These are phyloP conservation scores for Phymatocera aterrima DNA, from an alignment of 2,888 invertebrate species.

Conservation along the genomic window DNA sequence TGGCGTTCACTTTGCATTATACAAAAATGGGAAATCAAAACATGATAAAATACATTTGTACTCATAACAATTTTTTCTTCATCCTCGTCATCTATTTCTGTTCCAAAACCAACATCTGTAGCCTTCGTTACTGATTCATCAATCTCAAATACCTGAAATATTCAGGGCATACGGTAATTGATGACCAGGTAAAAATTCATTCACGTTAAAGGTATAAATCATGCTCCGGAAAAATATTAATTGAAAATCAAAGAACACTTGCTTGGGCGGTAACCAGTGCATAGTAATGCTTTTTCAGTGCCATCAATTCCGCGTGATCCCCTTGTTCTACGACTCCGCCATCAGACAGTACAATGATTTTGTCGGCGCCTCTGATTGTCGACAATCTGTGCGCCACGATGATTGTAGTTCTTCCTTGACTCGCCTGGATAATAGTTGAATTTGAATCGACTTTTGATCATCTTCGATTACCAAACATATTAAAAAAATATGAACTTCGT, in stretches of 20 bases:
- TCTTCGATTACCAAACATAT: not conserved
- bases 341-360: conserved; percentile 83
- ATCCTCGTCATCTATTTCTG: conserved; percentile 51
- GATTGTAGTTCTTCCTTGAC: conserved; percentile 85
- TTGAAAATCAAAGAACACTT: not conserved
- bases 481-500: too few relatives aligned
- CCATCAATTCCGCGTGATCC: conserved; percentile 83
- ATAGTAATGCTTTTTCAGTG: conserved; percentile 81
- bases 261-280: conserved; percentile 83
- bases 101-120: not conserved
- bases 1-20: not conserved
- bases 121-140: not conserved
- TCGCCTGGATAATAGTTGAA: conserved; percentile 78
- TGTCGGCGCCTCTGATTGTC: conserved; percentile 84
- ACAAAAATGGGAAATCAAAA: not conserved
- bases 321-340: conserved; percentile 84
- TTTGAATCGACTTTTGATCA: too few relatives aligned
- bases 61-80: conserved; percentile 58
- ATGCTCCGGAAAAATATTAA: too few relatives aligned
- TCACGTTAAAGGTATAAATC: too few relatives aligned
- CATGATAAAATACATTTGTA: conserved; percentile 45
- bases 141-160: conserved; percentile 18
- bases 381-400: conserved; percentile 88
- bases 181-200: too few relatives aligned
- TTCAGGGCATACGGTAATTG: not conserved